Conservation (phyloP, 2,888 invertebrate genomes). For the Parnassius orleans region DNA sequence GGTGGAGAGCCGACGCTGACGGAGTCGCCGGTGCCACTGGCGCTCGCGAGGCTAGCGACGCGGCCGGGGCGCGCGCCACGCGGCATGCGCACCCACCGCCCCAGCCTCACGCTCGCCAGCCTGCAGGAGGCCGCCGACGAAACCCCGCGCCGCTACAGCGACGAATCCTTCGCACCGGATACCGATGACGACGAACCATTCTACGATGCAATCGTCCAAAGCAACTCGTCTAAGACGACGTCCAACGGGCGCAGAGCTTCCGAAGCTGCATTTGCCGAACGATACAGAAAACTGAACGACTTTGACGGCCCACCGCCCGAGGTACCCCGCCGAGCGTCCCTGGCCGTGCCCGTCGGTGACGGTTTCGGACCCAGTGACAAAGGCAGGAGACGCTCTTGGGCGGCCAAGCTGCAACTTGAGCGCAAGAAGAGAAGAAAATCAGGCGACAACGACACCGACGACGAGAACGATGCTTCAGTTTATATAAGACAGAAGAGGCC, state of each 20-base stretch:
- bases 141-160: constrained; percentile 66
- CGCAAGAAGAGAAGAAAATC: constrained; percentile 81
- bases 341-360: constrained; percentile 65
- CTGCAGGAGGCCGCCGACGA: constrained; percentile 71
- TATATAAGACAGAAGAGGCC: constrained; percentile 86
- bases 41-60: constrained; percentile 65
- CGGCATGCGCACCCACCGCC: constrained; percentile 62
- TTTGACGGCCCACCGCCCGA: constrained; percentile 69
- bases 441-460: constrained; percentile 68
- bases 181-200: constrained; percentile 70
- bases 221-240: constrained; percentile 48
- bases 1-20: constrained; percentile 68
- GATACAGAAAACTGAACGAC: constrained; percentile 69
- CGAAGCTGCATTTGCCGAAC: constrained; percentile 70
- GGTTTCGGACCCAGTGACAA: constrained; percentile 67
- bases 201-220: constrained; percentile 49
- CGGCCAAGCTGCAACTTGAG: constrained; percentile 74
- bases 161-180: constrained; percentile 58
- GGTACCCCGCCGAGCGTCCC: constrained; percentile 68
- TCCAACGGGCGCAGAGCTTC: constrained; percentile 72
- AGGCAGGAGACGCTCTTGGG: constrained; percentile 84
- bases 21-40: constrained; percentile 74
- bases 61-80: constrained; percentile 55
- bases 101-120: constrained; percentile 71
- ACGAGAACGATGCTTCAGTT: constrained; percentile 63